Percentiles rank a stretch among this genome's conserved stretches.
These are phyloP conservation scores for Phacellophora camtschatica DNA, from an alignment of 30 jellyfish, hydroid and myxozoan genomes.

Conservation along the genomic window DNA sequence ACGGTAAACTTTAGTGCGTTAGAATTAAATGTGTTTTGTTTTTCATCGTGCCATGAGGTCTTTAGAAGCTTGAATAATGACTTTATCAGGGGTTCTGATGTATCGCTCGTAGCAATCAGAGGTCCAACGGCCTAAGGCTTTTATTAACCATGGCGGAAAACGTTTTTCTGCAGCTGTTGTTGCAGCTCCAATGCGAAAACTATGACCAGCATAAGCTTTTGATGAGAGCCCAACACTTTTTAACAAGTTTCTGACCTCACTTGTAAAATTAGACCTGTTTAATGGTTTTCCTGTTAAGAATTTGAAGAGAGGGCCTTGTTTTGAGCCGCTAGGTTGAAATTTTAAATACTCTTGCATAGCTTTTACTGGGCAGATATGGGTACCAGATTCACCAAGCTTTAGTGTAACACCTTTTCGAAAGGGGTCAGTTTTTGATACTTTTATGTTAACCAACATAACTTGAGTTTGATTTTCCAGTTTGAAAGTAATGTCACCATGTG, in stretches of 20 bases:
- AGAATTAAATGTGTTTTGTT: too few species aligned
- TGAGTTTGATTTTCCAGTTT: background rate
- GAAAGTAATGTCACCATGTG: background rate
- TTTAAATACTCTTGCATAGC: background rate
- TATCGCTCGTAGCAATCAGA: too few species aligned
- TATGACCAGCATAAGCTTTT: background rate
- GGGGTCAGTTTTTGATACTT: conserved; percentile 5
- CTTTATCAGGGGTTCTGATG: too few species aligned
- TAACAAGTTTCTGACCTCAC: background rate
- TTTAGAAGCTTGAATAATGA: too few species aligned
- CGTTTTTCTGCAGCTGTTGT: background rate
- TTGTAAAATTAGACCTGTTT: background rate
- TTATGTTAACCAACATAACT: background rate
- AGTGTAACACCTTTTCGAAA: conserved; percentile 7
- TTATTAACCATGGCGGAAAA: too few species aligned
- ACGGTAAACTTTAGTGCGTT: too few species aligned
- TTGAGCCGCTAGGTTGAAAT: background rate
- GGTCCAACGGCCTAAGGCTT: too few species aligned
- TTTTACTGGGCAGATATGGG: background rate
- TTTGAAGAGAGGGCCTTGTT: background rate
- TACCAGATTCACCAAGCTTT: background rate
- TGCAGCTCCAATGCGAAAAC: background rate
- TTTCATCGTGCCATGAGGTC: too few species aligned
- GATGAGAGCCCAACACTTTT: background rate
- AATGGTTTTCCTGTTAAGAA: background rate